A percentile compares a stretch with the other conserved stretches of the same genome.
Conservation (phyloP, 1,140 invertebrate genomes). For the Manduca sexta region DNA sequence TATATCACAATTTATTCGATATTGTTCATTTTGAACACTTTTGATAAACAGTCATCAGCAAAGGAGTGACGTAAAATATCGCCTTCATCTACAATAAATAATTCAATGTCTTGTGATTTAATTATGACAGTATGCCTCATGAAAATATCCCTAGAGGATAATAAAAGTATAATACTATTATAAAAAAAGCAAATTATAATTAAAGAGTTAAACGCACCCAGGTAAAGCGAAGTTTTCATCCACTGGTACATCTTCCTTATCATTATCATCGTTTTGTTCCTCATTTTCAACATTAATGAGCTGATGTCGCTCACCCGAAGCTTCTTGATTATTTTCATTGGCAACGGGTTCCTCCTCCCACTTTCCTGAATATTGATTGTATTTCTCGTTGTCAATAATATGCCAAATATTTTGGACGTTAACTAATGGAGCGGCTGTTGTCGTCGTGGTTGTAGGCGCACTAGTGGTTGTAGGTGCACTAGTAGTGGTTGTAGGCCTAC, state of each 20-base stretch:
- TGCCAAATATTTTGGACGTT: constrained; percentile 64
- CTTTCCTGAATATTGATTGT: constrained; percentile 34
- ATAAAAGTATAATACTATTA: neutral
- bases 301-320: constrained; percentile 4
- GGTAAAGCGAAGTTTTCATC: constrained; percentile 59
- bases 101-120: too few relatives aligned
- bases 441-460: constrained; percentile 19
- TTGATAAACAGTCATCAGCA: neutral
- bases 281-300: constrained; percentile 10
- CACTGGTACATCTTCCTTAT: constrained; percentile 17
- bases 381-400: constrained; percentile 59
- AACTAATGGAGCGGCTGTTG: constrained; percentile 21
- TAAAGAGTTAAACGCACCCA: constrained; percentile 42
- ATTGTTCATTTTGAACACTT: too few relatives aligned
- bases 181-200: neutral
- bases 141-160: neutral
- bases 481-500: constrained; percentile 35
- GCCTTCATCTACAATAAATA: too few relatives aligned
- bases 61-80: too few relatives aligned
- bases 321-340: constrained; percentile 12
- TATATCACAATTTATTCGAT: too few relatives aligned
- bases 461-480: constrained; percentile 19
- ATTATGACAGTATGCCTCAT: neutral
- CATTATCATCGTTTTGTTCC: constrained; percentile 17
- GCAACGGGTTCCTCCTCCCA: constrained; percentile 48